phyloP scores from a whole-genome alignment of 2,797 vertebrate genomes.

The Chloroceryle inda region DNA sequence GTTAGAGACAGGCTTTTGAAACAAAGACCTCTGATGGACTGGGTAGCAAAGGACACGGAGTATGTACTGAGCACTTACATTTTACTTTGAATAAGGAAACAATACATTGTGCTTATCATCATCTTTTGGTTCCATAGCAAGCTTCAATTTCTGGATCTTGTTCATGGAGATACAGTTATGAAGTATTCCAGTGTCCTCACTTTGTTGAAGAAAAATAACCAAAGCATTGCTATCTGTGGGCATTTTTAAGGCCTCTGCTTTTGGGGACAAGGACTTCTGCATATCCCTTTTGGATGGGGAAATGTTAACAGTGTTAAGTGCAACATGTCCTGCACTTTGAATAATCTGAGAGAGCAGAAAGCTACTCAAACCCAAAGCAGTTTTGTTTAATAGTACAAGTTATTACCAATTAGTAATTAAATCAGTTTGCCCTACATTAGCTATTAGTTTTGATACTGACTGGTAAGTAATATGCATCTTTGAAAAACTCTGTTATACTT shows the following conservation, averaged over 20 bases:
- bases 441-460: conserved; percentile 27
- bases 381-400: conserved; percentile 3
- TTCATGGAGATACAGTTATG: not conserved
- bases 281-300: not conserved
- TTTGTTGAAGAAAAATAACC: not conserved
- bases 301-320: not conserved
- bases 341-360: not conserved
- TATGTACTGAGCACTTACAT: not conserved
- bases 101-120: not conserved
- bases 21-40: not conserved
- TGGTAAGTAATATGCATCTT: conserved; percentile 10
- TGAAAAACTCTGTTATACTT: conserved; percentile 46
- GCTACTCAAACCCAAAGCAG: not conserved
- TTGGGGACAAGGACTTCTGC: not conserved
- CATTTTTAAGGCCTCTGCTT: not conserved
- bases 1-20: not conserved
- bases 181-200: not conserved
- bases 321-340: not conserved
- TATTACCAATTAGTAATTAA: conserved; percentile 1
- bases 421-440: not conserved
- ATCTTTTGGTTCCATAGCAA: not conserved
- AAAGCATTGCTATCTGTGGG: not conserved
- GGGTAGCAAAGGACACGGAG: not conserved
- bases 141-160: not conserved
- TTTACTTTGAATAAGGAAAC: not conserved